Evolutionary conservation across 1,140 invertebrate species (phyloP).

Genomic region (Metopolophium dirhodum): DNA sequence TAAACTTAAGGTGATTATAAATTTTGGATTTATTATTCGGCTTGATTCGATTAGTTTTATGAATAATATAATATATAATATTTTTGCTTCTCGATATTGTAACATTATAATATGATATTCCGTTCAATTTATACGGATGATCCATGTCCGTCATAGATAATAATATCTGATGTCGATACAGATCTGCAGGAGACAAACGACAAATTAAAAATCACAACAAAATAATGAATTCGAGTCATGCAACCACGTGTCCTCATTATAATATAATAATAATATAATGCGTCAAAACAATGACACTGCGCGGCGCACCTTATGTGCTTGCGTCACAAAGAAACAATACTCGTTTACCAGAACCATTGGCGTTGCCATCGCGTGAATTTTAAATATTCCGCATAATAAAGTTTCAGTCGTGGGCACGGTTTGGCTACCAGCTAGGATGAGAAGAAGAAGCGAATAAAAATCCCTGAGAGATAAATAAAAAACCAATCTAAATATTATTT

Average conservation of each 20-base stretch:
- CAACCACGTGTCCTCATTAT: constrained; percentile 24
- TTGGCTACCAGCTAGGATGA: not conserved
- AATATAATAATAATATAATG: too few species aligned
- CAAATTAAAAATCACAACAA: constrained; percentile 1
- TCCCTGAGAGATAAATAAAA: not conserved
- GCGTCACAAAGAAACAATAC: constrained; percentile 31
- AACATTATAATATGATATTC: not conserved
- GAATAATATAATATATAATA: not conserved
- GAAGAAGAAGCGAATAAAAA: not conserved
- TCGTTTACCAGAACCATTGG: not conserved
- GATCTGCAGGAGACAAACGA: not conserved
- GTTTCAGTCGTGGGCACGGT: not conserved
- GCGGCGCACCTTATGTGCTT: constrained; percentile 28
- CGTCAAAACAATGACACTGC: constrained; percentile 39
- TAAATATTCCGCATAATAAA: not conserved
- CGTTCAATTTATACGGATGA: not conserved
- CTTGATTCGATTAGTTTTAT: not conserved
- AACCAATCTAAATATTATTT: constrained; percentile 27
- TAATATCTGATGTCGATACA: not conserved
- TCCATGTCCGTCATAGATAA: not conserved
- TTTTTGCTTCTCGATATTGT: too few species aligned
- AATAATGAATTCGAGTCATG: constrained; percentile 30
- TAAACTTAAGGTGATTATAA: not conserved
- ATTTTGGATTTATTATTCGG: not conserved
- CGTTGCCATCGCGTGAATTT: not conserved